A percentile compares a stretch with the other conserved stretches of the same genome.
Conservation (phyloP, 2,888 invertebrate species). For the Adelphocoris suturalis region DNA sequence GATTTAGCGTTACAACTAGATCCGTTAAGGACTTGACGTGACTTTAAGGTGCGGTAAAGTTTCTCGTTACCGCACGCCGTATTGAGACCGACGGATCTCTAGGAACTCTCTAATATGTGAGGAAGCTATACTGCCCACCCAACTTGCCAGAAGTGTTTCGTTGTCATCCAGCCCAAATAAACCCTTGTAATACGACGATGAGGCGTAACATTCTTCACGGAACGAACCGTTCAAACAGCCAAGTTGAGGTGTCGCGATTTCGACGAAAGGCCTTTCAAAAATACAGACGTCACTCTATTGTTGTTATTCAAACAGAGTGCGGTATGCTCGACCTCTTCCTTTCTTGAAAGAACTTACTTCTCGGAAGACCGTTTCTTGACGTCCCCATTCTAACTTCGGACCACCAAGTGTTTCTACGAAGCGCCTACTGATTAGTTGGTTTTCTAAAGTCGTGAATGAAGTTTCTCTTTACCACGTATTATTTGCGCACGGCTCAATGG, state of each 20-base stretch:
- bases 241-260: background rate
- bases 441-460: background rate
- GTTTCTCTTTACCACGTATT: background rate
- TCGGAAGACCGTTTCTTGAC: background rate
- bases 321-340: background rate
- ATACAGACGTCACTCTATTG: background rate
- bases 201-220: background rate
- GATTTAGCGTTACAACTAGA: too few species aligned
- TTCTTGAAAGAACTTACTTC: conserved; percentile 25
- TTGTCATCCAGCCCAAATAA: too few species aligned
- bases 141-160: too few species aligned
- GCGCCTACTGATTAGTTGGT: background rate
- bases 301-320: conserved; percentile 14
- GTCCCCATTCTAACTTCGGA: conserved; percentile 8
- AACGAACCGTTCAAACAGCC: background rate
- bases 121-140: too few species aligned
- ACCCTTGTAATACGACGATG: too few species aligned
- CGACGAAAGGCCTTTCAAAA: conserved; percentile 11
- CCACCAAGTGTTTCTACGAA: conserved; percentile 25
- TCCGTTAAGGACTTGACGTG: too few species aligned
- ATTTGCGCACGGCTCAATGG: background rate
- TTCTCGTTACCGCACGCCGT: too few species aligned
- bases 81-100: too few species aligned
- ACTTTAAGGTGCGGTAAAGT: too few species aligned
- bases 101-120: too few species aligned